Conservation (phyloP, 1,140 invertebrate genomes). For the Theocolax elegans region DNA sequence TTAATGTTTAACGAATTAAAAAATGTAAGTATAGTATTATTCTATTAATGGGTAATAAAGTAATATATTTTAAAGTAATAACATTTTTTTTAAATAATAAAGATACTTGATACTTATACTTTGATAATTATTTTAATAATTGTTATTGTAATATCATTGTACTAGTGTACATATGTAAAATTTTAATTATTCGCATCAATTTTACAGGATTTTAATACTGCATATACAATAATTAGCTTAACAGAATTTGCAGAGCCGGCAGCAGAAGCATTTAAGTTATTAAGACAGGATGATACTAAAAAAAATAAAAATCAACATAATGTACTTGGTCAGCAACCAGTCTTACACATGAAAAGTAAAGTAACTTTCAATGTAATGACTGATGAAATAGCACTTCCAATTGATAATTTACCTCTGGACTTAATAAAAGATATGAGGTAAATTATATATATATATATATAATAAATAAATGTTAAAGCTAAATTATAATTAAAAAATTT, state of each 20-base stretch:
- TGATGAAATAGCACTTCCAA: constrained; percentile 72
- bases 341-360: constrained; percentile 73
- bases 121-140: not conserved
- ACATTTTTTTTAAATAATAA: not conserved
- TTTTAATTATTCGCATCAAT: not conserved
- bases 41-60: too few species aligned
- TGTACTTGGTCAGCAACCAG: constrained; percentile 48
- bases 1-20: constrained; percentile 61
- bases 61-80: not conserved
- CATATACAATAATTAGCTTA: constrained; percentile 72
- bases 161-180: not conserved
- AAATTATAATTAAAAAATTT: constrained; percentile 44
- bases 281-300: constrained; percentile 66
- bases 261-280: constrained; percentile 79
- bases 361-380: constrained; percentile 75
- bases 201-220: constrained; percentile 67
- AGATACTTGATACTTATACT: too few species aligned
- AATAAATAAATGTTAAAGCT: not conserved
- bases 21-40: constrained; percentile 44
- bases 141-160: not conserved
- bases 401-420: constrained; percentile 72
- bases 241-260: constrained; percentile 79
- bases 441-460: constrained; percentile 16
- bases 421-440: constrained; percentile 71
- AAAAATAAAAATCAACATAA: constrained; percentile 43